These are phyloP conservation scores for Dreissena rostriformis DNA, from an alignment of 1,140 invertebrate species.

Conservation along the genomic window DNA sequence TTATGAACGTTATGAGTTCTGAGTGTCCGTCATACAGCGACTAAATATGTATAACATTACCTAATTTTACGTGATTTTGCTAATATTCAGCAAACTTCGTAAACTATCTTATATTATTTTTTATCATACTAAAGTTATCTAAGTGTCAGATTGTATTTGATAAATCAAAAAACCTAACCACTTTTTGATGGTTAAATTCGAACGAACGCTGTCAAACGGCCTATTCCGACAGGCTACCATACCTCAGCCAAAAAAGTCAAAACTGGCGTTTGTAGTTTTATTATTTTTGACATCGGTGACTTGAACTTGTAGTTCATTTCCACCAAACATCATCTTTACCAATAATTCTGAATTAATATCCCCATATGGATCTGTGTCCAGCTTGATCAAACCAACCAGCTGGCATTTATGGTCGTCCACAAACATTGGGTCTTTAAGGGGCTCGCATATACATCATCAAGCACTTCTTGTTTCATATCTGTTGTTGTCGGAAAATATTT, in stretches of 20 bases:
- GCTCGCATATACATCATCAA: constrained; percentile 49
- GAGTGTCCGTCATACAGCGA: no score
- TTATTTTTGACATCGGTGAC: constrained; percentile 32
- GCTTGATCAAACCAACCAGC: constrained; percentile 32
- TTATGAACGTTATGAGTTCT: no score
- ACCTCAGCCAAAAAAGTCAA: constrained; percentile 24
- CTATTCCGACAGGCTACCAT: no score
- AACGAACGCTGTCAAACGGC: no score
- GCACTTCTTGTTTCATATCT: constrained; percentile 29
- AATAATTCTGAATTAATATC: constrained; percentile 9
- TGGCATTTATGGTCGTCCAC: constrained; percentile 39
- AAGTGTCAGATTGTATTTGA: no score
- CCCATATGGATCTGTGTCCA: constrained; percentile 15
- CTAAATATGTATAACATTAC: no score
- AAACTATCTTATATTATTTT: no score
- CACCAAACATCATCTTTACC: constrained; percentile 41
- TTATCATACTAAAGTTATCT: no score
- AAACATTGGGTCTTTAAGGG: constrained; percentile 40
- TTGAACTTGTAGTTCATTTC: constrained; percentile 55
- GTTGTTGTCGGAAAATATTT: constrained; percentile 54
- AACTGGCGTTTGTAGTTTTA: neutral
- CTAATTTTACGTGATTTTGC: no score
- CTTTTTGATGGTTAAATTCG: no score
- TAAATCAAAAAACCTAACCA: no score
- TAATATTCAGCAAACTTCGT: no score